Conservation (phyloP, 2,888 invertebrate species). For the Trichogramma dendrolimi region DNA sequence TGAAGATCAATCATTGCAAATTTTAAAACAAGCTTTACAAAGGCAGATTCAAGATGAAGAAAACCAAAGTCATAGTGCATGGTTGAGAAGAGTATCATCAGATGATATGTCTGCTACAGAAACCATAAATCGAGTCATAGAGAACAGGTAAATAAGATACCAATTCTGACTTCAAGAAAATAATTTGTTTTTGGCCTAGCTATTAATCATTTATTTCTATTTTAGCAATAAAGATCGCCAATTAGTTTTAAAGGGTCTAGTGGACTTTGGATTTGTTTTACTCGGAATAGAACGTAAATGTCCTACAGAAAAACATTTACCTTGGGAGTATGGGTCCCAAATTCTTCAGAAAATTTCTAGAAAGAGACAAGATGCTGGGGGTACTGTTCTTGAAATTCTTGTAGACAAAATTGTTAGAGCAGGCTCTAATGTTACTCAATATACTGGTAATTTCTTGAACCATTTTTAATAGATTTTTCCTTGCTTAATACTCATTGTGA, state of each 20-base stretch:
- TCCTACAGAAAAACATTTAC: conserved; percentile 47
- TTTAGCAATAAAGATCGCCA: conserved; percentile 54
- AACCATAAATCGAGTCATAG: conserved; percentile 53
- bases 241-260: conserved; percentile 55
- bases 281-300: conserved; percentile 46
- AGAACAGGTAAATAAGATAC: conserved; percentile 50
- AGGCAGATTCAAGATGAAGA: conserved; percentile 53
- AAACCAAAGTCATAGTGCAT: conserved; percentile 53
- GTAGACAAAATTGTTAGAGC: conserved; percentile 58
- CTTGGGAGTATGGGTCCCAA: conserved; percentile 56
- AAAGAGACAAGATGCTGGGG: conserved; percentile 56
- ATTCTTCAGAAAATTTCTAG: conserved; percentile 60
- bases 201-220: conserved; percentile 6
- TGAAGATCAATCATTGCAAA: conserved; percentile 53
- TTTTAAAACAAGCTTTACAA: conserved; percentile 44
- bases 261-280: conserved; percentile 55
- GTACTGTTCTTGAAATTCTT: conserved; percentile 57
- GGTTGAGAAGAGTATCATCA: conserved; percentile 56
- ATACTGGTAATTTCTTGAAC: conserved; percentile 53
- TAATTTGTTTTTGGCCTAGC: neutral
- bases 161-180: neutral
- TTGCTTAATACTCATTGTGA: neutral
- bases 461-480: neutral
- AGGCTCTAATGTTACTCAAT: conserved; percentile 56
- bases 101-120: conserved; percentile 47